A percentile compares a stretch with the other conserved stretches of the same genome.
Evolutionary conservation across 2,113 vertebrate species (phyloP).

Genomic region (Plecturocebus donacophilus): DNA sequence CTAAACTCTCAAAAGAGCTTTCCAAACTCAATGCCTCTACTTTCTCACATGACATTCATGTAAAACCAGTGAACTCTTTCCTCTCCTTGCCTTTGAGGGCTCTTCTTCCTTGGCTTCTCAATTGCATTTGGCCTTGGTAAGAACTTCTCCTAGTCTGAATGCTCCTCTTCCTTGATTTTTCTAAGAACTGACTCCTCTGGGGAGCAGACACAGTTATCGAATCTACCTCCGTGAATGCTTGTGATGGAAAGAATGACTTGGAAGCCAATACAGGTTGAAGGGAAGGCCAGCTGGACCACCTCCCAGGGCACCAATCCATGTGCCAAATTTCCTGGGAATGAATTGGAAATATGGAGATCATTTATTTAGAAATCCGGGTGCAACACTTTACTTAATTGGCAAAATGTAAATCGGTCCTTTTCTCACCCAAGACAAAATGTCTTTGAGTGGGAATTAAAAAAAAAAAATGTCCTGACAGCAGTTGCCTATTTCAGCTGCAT

Average conservation of each 20-base stretch:
- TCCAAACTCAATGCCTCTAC: not conserved
- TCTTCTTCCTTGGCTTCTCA: not conserved
- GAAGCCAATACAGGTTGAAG: not conserved
- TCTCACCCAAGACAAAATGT: constrained; percentile 59
- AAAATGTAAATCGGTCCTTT: constrained; percentile 34
- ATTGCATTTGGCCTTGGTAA: not conserved
- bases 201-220: not conserved
- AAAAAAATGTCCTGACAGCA: not conserved
- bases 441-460: constrained; percentile 41
- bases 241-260: constrained; percentile 44
- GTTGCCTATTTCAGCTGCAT: not conserved
- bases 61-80: not conserved
- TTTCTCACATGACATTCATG: not conserved
- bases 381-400: constrained; percentile 48
- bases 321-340: constrained; percentile 39
- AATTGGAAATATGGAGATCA: not conserved
- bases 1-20: not conserved
- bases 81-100: not conserved
- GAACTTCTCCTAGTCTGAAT: not conserved
- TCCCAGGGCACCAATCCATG: not conserved
- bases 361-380: constrained; percentile 29
- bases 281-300: not conserved
- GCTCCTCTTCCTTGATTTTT: not conserved
- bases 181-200: not conserved
- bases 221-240: not conserved